Base-by-base conservation (phyloP, 2,113 vertebrate genomes). In the Hydrochoerus hydrochaeris region DNA sequence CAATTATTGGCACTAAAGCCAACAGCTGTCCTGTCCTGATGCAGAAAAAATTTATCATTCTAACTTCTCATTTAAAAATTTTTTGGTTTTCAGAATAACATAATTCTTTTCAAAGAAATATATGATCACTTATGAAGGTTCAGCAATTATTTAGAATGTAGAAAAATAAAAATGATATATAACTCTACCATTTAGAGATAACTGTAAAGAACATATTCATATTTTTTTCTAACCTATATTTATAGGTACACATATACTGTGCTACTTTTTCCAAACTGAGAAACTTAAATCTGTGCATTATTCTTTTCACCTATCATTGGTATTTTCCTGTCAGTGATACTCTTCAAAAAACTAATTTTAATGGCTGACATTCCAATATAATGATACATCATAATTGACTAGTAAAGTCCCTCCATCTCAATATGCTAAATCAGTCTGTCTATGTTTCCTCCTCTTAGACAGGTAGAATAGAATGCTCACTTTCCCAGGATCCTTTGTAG, bases 11-110 rank as follows among this genome's bases (percentile, higher is more conserved):
- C 52, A 44, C 14, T 7, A 32, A 78, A 83, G 63, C 49, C 65
- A 49, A 91, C n/a, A 83, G 46, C 32, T 52, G 90, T 92, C 80
- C 62, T 88, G 75, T 90, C 60, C 78, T 81, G 86, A 63, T 58
- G 16, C 58, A 44, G 49, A 52, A 49, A 60, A 83, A 30, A 17
- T 4, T 17, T 52, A 32, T 0, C 49, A 81, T 4, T 17, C 22
- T 24, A 62, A 94, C 38, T 95, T 60, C n/a, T 49, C 41, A 32
- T 16, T n/a, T n/a, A n/a, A 12, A 78, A 6, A 9, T 17, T 14
- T 78, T 30, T 32, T 67, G 38, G 5, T 91, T 94, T 91, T 85
- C n/a, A 81, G 63, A 88, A 63, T n/a, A 63, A 85, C n/a, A 4
- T 30, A 89, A 54, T 65, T 78, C 32, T 88, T 65, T 93, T 71